These are phyloP conservation scores for Spongia lamella DNA, from an alignment of 37 sponge, comb jelly and placozoan genomes.

Conservation along the genomic window DNA sequence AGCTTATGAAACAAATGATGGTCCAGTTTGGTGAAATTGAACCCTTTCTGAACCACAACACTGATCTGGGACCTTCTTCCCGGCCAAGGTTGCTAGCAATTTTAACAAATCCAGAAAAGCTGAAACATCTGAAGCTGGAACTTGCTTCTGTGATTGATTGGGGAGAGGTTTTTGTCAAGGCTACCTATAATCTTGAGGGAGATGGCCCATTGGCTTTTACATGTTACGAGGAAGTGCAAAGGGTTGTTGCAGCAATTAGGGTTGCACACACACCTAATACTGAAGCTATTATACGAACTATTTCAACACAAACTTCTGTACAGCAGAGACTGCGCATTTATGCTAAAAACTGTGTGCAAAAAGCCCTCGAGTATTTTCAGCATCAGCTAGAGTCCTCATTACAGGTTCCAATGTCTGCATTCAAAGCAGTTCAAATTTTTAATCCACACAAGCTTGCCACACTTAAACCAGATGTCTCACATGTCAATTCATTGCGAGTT, in stretches of 20 bases:
- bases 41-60: constrained; percentile 39
- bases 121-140: constrained; percentile 32
- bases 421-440: constrained; percentile 21
- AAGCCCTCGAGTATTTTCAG: constrained; percentile 30
- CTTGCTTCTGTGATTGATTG: constrained; percentile 40
- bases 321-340: constrained; percentile 2
- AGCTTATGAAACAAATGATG: constrained; percentile 41
- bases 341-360: constrained; percentile 25
- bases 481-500: background rate
- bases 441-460: constrained; percentile 14
- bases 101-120: constrained; percentile 7
- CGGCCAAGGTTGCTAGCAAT: constrained; percentile 50
- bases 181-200: constrained; percentile 48
- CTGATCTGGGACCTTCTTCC: constrained; percentile 33
- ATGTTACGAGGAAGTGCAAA: constrained; percentile 44
- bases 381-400: constrained; percentile 3
- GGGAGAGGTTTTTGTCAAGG: constrained; percentile 52
- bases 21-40: constrained; percentile 54
- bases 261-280: constrained; percentile 27
- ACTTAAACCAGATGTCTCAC: constrained; percentile 12
- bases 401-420: constrained; percentile 8
- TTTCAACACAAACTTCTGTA: background rate
- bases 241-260: constrained; percentile 7
- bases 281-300: constrained; percentile 12
- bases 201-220: constrained; percentile 38